These are phyloP conservation scores for Erpornis zantholeuca DNA, from an alignment of 2,113 vertebrate species.

Conservation along the genomic window DNA sequence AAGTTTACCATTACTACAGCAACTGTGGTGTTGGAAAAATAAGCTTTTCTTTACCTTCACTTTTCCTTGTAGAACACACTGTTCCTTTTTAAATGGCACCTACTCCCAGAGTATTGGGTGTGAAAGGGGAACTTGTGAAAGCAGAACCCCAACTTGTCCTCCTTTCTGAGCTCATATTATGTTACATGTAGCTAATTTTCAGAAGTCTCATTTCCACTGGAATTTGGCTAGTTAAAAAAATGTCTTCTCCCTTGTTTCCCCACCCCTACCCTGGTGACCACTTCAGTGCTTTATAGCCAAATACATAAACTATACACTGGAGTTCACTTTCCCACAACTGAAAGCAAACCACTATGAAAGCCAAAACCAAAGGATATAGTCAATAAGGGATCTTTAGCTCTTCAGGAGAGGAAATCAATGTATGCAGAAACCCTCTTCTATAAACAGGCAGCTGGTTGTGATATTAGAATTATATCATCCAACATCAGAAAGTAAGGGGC, in stretches of 20 bases:
- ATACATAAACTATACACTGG: not conserved
- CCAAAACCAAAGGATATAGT: not conserved
- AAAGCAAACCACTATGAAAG: not conserved
- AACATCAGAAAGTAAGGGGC: not conserved
- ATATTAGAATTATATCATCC: not conserved
- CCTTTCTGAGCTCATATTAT: not conserved
- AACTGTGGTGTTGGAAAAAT: not conserved
- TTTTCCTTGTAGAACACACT: not conserved
- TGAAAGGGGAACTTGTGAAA: not conserved
- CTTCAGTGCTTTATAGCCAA: not conserved
- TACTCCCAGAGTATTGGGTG: not conserved
- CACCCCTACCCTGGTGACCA: not conserved
- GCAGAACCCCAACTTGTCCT: not conserved
- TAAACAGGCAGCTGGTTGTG: not conserved
- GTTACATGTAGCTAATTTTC: not conserved
- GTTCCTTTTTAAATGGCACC: not conserved
- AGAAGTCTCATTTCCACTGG: not conserved
- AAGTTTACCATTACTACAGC: not conserved
- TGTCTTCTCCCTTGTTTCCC: not conserved
- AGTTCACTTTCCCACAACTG: not conserved
- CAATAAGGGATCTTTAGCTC: not conserved
- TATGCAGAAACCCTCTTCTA: not conserved
- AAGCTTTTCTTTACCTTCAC: not conserved
- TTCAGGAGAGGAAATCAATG: not conserved
- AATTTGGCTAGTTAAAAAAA: not conserved